Percentiles rank a stretch among this genome's conserved stretches.
Evolutionary conservation across 1,140 invertebrate species (phyloP).

Genomic region (Drosophila truncata): DNA sequence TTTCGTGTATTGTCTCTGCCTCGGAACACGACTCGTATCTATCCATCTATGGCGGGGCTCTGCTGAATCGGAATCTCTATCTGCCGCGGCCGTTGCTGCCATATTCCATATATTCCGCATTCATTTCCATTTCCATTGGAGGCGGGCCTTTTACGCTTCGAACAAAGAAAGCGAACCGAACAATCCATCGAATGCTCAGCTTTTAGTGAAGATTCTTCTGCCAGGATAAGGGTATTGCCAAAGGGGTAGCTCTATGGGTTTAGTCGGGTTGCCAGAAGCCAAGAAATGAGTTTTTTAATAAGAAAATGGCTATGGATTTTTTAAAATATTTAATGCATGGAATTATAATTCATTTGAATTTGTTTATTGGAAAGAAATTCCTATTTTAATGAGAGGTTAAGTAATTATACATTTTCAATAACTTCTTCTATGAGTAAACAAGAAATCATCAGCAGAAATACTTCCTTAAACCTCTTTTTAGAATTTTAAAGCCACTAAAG

Average conservation of each 20-base stretch:
- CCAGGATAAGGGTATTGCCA: slow-evolving; percentile 14
- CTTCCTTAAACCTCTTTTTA: background rate
- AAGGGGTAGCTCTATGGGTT: background rate
- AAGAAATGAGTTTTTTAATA: no score
- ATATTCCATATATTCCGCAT: slow-evolving; percentile 27
- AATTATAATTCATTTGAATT: background rate
- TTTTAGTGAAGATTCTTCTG: slow-evolving; percentile 55
- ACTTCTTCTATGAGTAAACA: no score
- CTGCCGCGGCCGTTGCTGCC: slow-evolving; percentile 1
- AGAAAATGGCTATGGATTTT: background rate
- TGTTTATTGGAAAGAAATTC: background rate
- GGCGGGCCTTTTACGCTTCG: slow-evolving; percentile 58
- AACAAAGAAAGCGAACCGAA: slow-evolving; percentile 62
- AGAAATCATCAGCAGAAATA: no score
- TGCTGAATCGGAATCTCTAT: slow-evolving; percentile 12
- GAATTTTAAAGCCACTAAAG: background rate
- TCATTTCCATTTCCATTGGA: slow-evolving; percentile 58
- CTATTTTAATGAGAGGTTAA: background rate
- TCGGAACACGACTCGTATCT: slow-evolving; percentile 35
- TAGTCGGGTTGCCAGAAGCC: background rate
- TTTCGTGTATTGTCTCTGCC: slow-evolving; percentile 44
- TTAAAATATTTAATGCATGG: background rate
- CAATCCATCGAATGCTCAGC: slow-evolving; percentile 72
- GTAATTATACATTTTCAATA: background rate
- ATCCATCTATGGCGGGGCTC: slow-evolving; percentile 23